Base-by-base conservation (phyloP, 2,797 vertebrate genomes). In the Lemur catta region DNA sequence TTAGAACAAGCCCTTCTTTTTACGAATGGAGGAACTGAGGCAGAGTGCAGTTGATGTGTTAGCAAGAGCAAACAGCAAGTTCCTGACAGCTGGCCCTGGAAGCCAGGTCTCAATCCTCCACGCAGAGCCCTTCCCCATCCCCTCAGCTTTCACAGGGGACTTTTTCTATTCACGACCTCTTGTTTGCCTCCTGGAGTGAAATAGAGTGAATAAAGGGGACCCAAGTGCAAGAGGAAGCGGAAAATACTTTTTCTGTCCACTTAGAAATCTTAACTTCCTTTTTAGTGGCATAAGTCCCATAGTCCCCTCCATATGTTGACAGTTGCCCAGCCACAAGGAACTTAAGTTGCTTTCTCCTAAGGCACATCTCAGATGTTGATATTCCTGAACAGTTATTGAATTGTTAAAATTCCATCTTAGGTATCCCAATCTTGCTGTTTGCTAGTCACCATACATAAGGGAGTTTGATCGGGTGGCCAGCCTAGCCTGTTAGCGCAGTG, bases 11-110 rank as follows among this genome's bases (percentile, higher is more conserved):
- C 15, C 33, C 43, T 52, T 52, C 4, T 28, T 43, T 92, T 88
- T 81, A 76, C 61, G 18, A 55, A 52, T 65, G 67, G 84, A 72
- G 95, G 94, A 93, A 96, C 63, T 14, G 95, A 92, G 52, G 65
- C 48, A 18, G 67, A 81, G 59, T 57, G 55, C 41, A 52, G 74
- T 38, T 41, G 65, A 90, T 63, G 82, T 71, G 46, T 63, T 80
- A 93, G 52, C 71, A 28, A 75, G 75, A 88, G 35, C 76, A 67
- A 89, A 65, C 43, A 50, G 81, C 84, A 72, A 52, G 26, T 63
- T 93, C 48, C 65, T 43, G 50, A 91, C 52, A 20, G 7, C 65
- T 80, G 30, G n/a, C 61, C 1, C 7, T 55, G 11, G 67, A 65
- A 80, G 46, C 38, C 46, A 48, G 17, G n/a, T n/a, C 28, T 41